Conservation (phyloP, 2,888 invertebrate genomes). For the Drosophila nr. perissopoda region DNA sequence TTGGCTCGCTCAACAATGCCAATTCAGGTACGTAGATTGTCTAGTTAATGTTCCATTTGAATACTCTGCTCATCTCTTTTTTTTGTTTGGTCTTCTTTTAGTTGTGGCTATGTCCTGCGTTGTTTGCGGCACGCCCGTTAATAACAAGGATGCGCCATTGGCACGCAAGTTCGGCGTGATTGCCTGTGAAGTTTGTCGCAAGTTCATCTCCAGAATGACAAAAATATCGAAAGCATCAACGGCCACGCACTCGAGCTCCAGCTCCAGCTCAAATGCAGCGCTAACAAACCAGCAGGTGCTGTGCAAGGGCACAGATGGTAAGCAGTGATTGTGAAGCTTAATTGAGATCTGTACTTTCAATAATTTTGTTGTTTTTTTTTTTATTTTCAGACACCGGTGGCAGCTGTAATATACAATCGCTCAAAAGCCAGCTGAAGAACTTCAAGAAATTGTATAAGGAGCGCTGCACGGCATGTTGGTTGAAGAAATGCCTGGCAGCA, state of each 20-base stretch:
- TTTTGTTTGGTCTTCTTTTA: slow-evolving; percentile 27
- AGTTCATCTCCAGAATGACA: slow-evolving; percentile 92
- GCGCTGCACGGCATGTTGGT: slow-evolving; percentile 94
- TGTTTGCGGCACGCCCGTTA: slow-evolving; percentile 91
- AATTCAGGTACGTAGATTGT: slow-evolving; percentile 25
- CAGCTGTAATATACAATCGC: slow-evolving; percentile 90
- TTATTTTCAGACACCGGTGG: slow-evolving; percentile 85
- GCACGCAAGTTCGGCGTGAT: slow-evolving; percentile 93
- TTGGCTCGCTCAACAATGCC: slow-evolving; percentile 46
- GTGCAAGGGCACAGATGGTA: slow-evolving; percentile 82
- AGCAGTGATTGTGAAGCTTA: background rate
- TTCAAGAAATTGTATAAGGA: slow-evolving; percentile 89
- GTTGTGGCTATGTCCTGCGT: slow-evolving; percentile 90
- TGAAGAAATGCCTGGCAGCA: slow-evolving; percentile 92
- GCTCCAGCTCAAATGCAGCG: slow-evolving; percentile 28
- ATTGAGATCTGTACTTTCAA: background rate
- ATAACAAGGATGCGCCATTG: slow-evolving; percentile 91
- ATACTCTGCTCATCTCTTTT: background rate
- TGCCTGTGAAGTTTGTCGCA: slow-evolving; percentile 94
- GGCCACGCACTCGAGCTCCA: slow-evolving; percentile 21
- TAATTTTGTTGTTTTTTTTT: background rate
- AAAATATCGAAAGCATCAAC: slow-evolving; percentile 57
- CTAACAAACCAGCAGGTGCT: slow-evolving; percentile 83
- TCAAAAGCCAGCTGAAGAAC: slow-evolving; percentile 87
- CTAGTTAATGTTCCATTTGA: background rate